A percentile compares a stretch with the other conserved stretches of the same genome.
These are phyloP conservation scores for Sceloporus undulatus DNA, from an alignment of 2,113 vertebrate species.

Conservation along the genomic window DNA sequence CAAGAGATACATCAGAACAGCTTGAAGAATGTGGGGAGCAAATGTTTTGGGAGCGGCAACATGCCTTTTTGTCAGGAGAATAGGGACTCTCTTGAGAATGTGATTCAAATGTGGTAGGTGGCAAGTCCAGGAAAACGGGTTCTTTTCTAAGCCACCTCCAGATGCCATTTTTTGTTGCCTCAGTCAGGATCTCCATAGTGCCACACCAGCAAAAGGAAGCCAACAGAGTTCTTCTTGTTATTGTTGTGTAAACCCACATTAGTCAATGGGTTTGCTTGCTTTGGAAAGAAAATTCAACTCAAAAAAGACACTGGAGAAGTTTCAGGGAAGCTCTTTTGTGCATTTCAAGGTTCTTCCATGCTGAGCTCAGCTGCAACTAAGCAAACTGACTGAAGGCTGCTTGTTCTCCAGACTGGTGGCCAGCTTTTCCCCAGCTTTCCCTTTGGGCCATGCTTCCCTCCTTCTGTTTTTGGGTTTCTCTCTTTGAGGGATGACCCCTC, in stretches of 20 bases:
- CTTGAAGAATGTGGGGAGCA: neutral
- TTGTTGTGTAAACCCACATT: no score
- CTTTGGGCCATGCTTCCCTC: conserved; percentile 39
- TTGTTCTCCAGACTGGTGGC: conserved; percentile 30
- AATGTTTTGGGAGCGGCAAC: no score
- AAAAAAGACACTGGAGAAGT: neutral
- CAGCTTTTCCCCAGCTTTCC: conserved; percentile 3
- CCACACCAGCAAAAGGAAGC: neutral
- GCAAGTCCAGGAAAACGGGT: no score
- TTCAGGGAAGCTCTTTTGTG: conserved; percentile 6
- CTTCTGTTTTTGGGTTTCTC: conserved; percentile 27
- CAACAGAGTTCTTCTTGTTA: no score
- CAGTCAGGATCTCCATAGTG: neutral
- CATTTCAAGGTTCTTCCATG: conserved; percentile 28
- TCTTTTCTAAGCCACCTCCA: no score
- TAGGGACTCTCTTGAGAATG: no score
- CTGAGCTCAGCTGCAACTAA: conserved; percentile 61
- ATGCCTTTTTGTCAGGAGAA: no score
- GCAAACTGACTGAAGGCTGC: conserved; percentile 42
- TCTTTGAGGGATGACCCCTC: neutral
- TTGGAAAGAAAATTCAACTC: conserved; percentile 49
- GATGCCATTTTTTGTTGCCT: no score
- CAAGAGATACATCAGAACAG: neutral
- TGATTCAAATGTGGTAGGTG: no score
- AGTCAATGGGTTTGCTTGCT: neutral